Evolutionary conservation across 2,888 invertebrate genomes (phyloP), one percentile per base, ranked within the genome.

Genomic region (Camptogramma bilineatum): DNA sequence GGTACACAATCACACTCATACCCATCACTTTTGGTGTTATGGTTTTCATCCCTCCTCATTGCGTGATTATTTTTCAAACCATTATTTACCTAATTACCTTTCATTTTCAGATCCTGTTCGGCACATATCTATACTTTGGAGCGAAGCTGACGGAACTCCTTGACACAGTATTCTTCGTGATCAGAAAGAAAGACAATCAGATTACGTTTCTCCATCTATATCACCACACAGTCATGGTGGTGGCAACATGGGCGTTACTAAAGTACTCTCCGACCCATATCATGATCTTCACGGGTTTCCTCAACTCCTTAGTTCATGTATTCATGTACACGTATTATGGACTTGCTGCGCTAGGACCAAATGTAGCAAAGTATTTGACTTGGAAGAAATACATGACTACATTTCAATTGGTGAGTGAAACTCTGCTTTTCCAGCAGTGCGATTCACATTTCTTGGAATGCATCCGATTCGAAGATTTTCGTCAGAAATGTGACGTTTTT

Each of bases 151-250:
- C 96, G 0, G 97, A 97, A 81, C 93, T 97, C 0, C 77, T 97
- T 52, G 97, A 97, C 78, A 97, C 97, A 0, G 95, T 97, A 0
- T 98, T 98, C 90, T 98, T 98, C 84, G 97, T 98, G 2, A 84
- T 98, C 73, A 94, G 98, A 51, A 98, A 98, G 86, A 87, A 94
- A 90, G 74, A 94, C 90, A 84, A 94, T 52, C 98, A 98, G 86
- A 95, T 98, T 0, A 95, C 97, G 0, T 97, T 97, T 78, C 94
- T 98, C 24, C 98, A 98, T 81, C 95, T 98, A 0, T 98, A 98
- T 80, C 98, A 98, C 84, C 98, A 98, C 80, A 93, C 95, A 0
- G 84, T 95, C 55, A 97, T 96, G 87, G 96, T 96, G 71, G 79
- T 96, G 39, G 95, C 96, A 74, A 95, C 95, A 0, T 97, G 97